Evolutionary conservation across 92 coral and sea anemone species (phyloP).

Genomic region (Ricordea florida): DNA sequence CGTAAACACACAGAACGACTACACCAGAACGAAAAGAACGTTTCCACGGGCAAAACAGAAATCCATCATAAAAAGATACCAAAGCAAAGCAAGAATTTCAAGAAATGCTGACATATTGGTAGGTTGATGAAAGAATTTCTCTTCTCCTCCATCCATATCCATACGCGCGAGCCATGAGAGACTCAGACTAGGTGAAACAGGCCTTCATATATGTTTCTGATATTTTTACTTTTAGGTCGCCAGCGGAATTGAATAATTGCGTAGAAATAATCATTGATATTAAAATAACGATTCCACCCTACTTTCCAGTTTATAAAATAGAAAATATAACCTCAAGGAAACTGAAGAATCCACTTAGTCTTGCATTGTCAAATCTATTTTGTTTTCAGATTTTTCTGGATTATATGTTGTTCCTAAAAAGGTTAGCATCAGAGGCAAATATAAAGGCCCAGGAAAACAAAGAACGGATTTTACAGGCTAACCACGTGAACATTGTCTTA

Average conservation of each 20-base stretch:
- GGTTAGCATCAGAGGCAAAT: conserved; percentile 83
- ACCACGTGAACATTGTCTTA: conserved; percentile 70
- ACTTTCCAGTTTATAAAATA: too few species aligned
- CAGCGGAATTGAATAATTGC: too few species aligned
- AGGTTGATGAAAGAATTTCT: neutral
- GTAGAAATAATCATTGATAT: too few species aligned
- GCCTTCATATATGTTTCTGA: too few species aligned
- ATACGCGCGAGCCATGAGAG: too few species aligned
- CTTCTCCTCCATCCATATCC: neutral
- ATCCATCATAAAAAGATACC: conserved; percentile 82
- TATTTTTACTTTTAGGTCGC: too few species aligned
- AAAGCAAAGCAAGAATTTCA: conserved; percentile 78
- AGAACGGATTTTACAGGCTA: conserved; percentile 61
- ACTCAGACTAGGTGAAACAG: neutral
- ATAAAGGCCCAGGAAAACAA: conserved; percentile 77
- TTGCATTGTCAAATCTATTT: neutral
- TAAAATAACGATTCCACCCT: too few species aligned
- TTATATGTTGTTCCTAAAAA: conserved; percentile 92
- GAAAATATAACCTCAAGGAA: too few species aligned
- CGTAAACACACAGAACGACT: neutral
- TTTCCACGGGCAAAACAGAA: conserved; percentile 90
- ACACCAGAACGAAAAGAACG: conserved; percentile 69
- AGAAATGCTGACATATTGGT: conserved; percentile 93
- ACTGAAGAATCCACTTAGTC: neutral
- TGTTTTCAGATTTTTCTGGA: conserved; percentile 86